Conservation (phyloP, 2,888 invertebrate genomes). For the Zygaena filipendulae region DNA sequence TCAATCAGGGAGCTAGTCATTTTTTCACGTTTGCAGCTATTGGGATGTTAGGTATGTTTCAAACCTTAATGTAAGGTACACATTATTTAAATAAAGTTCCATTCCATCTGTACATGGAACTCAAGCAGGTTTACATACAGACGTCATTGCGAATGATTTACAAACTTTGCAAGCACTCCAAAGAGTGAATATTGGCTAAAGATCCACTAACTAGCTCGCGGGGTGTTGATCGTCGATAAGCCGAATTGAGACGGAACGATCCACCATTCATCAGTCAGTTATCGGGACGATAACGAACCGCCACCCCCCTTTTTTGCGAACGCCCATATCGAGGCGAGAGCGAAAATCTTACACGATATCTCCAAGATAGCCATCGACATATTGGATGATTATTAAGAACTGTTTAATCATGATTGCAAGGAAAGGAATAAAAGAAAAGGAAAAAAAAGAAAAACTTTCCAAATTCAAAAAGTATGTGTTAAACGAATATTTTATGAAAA, state of each 20-base stretch:
- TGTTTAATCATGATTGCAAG: too few species aligned
- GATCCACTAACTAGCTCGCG: conserved; percentile 57
- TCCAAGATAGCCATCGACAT: conserved; percentile 34
- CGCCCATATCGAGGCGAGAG: conserved; percentile 34
- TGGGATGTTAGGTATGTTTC: too few species aligned
- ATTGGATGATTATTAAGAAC: conserved; percentile 19
- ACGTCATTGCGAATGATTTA: conserved; percentile 50
- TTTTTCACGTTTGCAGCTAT: too few species aligned
- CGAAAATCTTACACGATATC: conserved; percentile 45
- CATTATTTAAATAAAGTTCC: too few species aligned
- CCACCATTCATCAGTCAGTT: conserved; percentile 65
- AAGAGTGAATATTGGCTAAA: conserved; percentile 26
- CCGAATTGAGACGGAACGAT: conserved; percentile 61
- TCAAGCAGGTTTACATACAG: conserved; percentile 57
- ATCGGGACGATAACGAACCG: conserved; percentile 48
- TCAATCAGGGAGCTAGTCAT: too few species aligned
- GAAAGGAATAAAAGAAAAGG: too few species aligned
- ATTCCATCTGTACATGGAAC: too few species aligned
- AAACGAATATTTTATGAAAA: conserved; percentile 3
- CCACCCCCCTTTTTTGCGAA: conserved; percentile 40
- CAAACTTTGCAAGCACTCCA: conserved; percentile 31
- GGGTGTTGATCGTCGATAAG: conserved; percentile 56
- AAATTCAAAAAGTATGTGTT: too few species aligned
- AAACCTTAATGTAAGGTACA: too few species aligned
- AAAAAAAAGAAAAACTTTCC: too few species aligned